Conservation (phyloP, 2,797 vertebrate genomes). For the Microctenopoma stevenorrisi region DNA sequence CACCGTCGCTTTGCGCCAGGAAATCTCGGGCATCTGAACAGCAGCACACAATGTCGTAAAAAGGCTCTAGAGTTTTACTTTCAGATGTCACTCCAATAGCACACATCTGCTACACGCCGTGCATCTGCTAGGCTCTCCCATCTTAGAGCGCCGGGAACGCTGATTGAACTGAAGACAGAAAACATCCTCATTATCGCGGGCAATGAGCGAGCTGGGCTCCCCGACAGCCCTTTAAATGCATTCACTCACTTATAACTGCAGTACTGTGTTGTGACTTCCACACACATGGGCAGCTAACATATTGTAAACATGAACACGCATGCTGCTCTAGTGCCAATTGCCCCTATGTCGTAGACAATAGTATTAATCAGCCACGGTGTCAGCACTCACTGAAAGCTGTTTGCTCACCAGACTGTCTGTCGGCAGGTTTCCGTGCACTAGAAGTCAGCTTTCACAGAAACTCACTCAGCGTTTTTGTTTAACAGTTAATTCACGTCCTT, state of each 20-base stretch:
- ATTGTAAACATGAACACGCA: conserved; percentile 2
- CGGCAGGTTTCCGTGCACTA: conserved; percentile 3
- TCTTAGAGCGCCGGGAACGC: conserved; percentile 62
- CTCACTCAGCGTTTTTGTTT: background rate
- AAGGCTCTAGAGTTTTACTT: conserved; percentile 82
- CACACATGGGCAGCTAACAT: conserved; percentile 7
- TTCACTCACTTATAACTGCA: conserved; percentile 67
- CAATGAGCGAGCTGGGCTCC: conserved; percentile 66
- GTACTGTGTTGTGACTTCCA: conserved; percentile 33
- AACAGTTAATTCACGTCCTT: too few relatives aligned
- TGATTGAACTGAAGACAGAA: conserved; percentile 84
- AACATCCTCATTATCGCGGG: conserved; percentile 83
- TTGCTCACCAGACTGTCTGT: conserved; percentile 16
- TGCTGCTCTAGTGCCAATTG: conserved; percentile 24
- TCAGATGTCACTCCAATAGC: conserved; percentile 86
- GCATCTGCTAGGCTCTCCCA: conserved; percentile 80
- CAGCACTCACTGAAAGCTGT: conserved; percentile 21
- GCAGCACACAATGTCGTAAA: conserved; percentile 75
- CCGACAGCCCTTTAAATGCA: conserved; percentile 71
- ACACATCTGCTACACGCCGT: conserved; percentile 85
- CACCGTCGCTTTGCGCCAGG: conserved; percentile 66
- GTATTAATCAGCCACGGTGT: conserved; percentile 53
- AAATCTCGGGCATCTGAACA: conserved; percentile 79
- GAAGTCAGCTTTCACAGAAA: background rate
- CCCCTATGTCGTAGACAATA: conserved; percentile 46